These are phyloP conservation scores for Morinoia aosen DNA, from an alignment of 2,888 invertebrate species.

Conservation along the genomic window DNA sequence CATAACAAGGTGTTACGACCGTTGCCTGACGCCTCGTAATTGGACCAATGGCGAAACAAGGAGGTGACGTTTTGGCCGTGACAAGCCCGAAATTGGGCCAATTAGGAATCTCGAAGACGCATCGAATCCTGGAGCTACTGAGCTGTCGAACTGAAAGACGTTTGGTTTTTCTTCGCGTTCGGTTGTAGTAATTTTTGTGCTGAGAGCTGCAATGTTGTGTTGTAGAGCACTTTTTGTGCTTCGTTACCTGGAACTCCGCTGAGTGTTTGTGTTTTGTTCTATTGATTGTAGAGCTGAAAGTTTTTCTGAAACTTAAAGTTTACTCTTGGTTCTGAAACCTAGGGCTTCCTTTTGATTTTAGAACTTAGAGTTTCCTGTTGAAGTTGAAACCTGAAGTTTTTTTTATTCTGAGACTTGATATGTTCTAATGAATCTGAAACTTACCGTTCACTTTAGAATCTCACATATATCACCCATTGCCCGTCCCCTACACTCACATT, in stretches of 20 bases:
- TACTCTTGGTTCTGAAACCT: background rate
- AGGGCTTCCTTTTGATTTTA: background rate
- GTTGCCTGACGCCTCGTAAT: constrained; percentile 26
- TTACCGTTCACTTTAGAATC: background rate
- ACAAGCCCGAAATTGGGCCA: background rate
- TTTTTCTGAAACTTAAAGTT: background rate
- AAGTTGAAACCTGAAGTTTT: background rate
- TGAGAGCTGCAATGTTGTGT: background rate
- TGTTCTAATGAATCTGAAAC: background rate
- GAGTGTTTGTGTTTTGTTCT: background rate
- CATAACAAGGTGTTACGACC: background rate
- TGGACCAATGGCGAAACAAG: constrained; percentile 21
- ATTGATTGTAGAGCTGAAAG: background rate
- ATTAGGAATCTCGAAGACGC: background rate
- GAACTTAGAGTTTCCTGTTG: background rate
- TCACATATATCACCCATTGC: background rate
- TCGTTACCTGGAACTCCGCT: background rate
- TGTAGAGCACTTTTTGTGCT: no score
- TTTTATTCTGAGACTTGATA: background rate
- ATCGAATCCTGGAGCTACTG: background rate
- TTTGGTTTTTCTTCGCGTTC: background rate
- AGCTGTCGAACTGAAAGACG: background rate
- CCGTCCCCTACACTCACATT: background rate
- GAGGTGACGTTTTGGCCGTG: background rate
- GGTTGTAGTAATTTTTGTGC: background rate